phyloP scores from a whole-genome alignment of 2,113 vertebrate species.

The Nasalis larvatus region DNA sequence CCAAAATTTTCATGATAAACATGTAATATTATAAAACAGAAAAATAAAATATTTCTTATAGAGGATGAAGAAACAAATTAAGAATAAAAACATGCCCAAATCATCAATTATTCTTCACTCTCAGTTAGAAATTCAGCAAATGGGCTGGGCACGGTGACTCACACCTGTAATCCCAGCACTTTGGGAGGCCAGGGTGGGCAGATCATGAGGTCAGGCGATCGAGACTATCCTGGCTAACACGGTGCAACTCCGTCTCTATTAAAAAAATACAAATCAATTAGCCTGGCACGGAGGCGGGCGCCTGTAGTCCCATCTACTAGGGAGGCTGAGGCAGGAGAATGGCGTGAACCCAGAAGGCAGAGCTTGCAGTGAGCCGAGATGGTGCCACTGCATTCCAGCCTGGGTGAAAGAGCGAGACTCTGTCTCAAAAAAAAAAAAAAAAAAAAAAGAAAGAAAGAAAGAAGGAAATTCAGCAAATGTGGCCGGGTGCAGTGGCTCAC shows the following conservation, averaged over 20 bases:
- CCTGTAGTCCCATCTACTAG: too few relatives aligned
- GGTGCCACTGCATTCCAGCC: too few relatives aligned
- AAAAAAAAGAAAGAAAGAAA: too few relatives aligned
- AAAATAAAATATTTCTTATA: not conserved
- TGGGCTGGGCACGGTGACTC: not conserved
- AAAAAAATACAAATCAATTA: too few relatives aligned
- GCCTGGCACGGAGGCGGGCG: accelerated
- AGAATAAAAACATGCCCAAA: not conserved
- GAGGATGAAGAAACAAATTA: not conserved
- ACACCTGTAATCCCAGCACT: not conserved
- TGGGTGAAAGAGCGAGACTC: too few relatives aligned
- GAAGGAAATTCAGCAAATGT: not conserved
- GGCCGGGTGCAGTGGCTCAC: not conserved
- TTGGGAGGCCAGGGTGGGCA: not conserved
- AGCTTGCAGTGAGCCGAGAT: too few relatives aligned
- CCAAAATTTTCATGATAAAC: not conserved
- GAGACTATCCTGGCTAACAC: too few relatives aligned
- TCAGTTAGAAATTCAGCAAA: not conserved
- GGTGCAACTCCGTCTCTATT: too few relatives aligned
- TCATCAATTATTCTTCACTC: not conserved
- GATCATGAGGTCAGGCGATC: too few relatives aligned
- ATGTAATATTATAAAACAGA: not conserved
- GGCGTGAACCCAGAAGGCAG: too few relatives aligned
- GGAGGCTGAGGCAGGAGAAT: too few relatives aligned
- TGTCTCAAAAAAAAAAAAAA: too few relatives aligned